Evolutionary conservation across 92 coral and sea anemone genomes (phyloP), one percentile per base, ranked within the genome.

Genomic region (Phenganax subtilis): DNA sequence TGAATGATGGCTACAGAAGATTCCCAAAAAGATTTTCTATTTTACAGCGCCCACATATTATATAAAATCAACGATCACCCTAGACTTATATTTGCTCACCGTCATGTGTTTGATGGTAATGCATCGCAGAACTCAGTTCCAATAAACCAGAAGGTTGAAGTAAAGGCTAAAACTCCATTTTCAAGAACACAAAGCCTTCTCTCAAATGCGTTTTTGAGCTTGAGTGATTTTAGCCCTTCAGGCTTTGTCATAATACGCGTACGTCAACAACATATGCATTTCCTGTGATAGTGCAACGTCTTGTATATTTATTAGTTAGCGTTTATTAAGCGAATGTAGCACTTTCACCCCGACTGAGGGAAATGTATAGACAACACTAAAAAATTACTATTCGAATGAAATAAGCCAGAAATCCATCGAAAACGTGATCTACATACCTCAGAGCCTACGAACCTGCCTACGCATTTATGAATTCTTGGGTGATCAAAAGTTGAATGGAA

Each of bases 241-340:
- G 79, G 81, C 59, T 17, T 30, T 68, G 53, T 47, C 55, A 76
- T 70, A 11, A 61, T 57, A 28, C 31, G 58, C 47, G 53, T 76
- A 60, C 81, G 81, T 76, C 81, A 76, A 76, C 81, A 76, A 55
- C 81, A 54, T 76, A 76, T 76, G 81, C 53, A 76, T 76, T 76
- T 76, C 81, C 81, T 76, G 81, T 76, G 53, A 68, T 68, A 37
- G n/a, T 68, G 73, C 47, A 20, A 30, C 11, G 7, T 68, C 53
- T 68, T 68, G 44, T 30, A 68, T 68, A 68, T 68, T 68, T 30
- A 68, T 68, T 68, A 68, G 73, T 68, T 68, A 29, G 73, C 73
- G 73, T 68, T 68, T 6, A 68, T n/a, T 68, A 68, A 29, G 31
- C 73, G 73, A 68, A 37, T 14, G 69, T 64, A 76, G 67, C 54